Evolutionary conservation across 2,888 invertebrate genomes (phyloP), one percentile per base, ranked within the genome.

Genomic region (Branchipolynoe longqiensis): DNA sequence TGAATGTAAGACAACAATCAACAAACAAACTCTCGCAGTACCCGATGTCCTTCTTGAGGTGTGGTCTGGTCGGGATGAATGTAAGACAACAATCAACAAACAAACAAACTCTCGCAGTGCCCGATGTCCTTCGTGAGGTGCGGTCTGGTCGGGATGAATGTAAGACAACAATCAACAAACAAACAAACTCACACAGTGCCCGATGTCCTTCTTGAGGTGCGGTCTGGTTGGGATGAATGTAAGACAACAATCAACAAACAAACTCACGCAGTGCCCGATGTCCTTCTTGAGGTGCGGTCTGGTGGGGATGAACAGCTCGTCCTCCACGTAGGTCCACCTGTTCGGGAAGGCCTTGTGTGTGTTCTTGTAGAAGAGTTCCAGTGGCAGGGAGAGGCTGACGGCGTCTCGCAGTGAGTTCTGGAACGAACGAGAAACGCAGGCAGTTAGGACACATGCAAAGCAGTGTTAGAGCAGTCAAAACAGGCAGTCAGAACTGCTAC

Each of bases 281-380:
- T 92, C 90, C 3, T 89, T 84, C 36, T 88, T 88, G 0, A 93
- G 90, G 38, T 91, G 89, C 2, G 92, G 92, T 33, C 90, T 87
- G 33, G 87, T 89, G 14, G 91, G 86, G 12, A 93, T 85, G 87
- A 93, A 93, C 41, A 93, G 88, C 85, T 93, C 93, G 89, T 93
- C 93, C 83, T 92, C 91, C 86, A 93, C 86, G 87, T 93, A 93
- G 0, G 90, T 91, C 93, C 93, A 93, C 28, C 40, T 28, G 31
- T 82, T 62, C 1, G 81, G 85, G 38, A 54, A 48, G 12, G 84
- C 87, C 73, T 90, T 87, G 59, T 90, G 87, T 0, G 91, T 85
- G n/a, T 90, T 88, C 31, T 89, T 82, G 8, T 92, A 87, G 87
- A 92, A 93, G 8, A 89, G 54, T 36, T 88, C 86, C 64, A 93